These are phyloP conservation scores for Hipposideros larvatus DNA, from an alignment of 2,797 vertebrate species.

Conservation along the genomic window DNA sequence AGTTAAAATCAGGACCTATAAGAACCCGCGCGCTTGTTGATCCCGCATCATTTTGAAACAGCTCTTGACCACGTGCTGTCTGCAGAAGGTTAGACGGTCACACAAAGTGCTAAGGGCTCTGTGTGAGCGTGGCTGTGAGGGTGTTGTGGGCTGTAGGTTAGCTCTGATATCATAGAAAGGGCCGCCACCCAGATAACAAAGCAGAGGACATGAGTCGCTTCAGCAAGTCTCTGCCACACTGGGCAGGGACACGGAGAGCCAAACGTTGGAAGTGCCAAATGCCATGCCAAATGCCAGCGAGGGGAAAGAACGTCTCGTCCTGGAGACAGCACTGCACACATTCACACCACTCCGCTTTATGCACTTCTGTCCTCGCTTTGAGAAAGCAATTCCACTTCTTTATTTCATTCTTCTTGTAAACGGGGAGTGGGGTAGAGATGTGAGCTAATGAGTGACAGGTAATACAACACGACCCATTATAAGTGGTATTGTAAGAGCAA, in stretches of 20 bases:
- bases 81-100: neutral
- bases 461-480: neutral
- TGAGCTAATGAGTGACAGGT: neutral
- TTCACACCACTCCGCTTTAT: neutral
- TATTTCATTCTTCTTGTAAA: neutral
- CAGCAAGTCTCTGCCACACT: neutral
- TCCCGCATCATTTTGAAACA: neutral
- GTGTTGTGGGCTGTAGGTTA: neutral
- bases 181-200: neutral
- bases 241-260: neutral
- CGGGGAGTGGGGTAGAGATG: neutral
- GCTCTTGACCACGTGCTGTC: neutral
- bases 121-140: neutral
- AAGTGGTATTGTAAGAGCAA: neutral
- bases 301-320: accelerated
- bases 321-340: accelerated
- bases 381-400: neutral
- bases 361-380: neutral
- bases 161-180: neutral
- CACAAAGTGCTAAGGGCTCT: neutral
- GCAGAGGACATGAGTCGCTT: neutral
- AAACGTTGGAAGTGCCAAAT: neutral
- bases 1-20: neutral
- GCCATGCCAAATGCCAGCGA: neutral
- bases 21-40: neutral